A percentile compares a stretch with the other conserved stretches of the same genome.
These are phyloP conservation scores for Nannospalax galili DNA, from an alignment of 2,113 vertebrate species.

Conservation along the genomic window DNA sequence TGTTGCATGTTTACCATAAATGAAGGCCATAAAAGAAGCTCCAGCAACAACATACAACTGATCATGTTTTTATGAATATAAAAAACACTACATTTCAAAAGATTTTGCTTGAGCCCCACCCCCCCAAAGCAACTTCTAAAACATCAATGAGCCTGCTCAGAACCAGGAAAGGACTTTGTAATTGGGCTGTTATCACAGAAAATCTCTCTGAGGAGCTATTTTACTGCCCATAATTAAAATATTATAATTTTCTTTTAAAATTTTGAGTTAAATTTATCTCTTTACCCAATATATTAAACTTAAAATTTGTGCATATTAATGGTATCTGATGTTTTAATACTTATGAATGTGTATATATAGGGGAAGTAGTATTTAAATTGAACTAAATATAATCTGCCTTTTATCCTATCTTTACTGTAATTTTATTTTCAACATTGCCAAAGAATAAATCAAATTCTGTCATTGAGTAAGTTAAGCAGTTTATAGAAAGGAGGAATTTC, in stretches of 20 bases:
- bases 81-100: background rate
- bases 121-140: background rate
- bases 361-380: background rate
- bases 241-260: background rate
- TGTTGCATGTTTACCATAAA: background rate
- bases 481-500: background rate
- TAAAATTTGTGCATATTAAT: background rate
- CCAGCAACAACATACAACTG: background rate
- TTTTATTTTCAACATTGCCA: background rate
- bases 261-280: background rate
- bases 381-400: background rate
- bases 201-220: background rate
- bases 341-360: too few relatives aligned
- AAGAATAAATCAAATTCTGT: background rate
- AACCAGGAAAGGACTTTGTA: background rate
- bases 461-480: background rate
- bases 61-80: background rate
- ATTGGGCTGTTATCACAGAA: background rate
- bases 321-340: background rate
- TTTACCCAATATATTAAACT: background rate
- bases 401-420: background rate
- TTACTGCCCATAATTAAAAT: background rate
- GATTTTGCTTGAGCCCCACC: background rate
- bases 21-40: background rate
- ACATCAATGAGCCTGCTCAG: background rate